A percentile compares a stretch with the other conserved stretches of the same genome.
Evolutionary conservation across 2,797 vertebrate species (phyloP).

Genomic region (Neomorphus geoffroyi): DNA sequence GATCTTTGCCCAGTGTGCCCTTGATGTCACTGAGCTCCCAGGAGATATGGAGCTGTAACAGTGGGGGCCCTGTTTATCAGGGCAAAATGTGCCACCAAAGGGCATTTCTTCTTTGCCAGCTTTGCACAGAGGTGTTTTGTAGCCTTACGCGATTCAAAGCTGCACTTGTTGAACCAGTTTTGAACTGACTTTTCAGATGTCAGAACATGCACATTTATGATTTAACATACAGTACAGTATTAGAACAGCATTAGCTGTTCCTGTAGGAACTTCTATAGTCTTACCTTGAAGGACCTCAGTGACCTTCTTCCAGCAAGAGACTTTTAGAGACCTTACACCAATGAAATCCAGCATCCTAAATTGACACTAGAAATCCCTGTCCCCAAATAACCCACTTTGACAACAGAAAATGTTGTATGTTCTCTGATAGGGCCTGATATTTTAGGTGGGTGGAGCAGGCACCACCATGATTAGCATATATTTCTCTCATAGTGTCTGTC

Average conservation of each 20-base stretch:
- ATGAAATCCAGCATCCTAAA: neutral
- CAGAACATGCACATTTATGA: neutral
- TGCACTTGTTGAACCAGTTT: constrained; percentile 1
- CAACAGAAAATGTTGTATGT: neutral
- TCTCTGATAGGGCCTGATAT: neutral
- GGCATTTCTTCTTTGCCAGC: neutral
- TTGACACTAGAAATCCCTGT: neutral
- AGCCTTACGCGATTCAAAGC: neutral
- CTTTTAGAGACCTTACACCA: neutral
- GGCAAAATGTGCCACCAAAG: neutral
- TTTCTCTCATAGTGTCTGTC: neutral
- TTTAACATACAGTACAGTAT: neutral
- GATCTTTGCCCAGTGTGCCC: neutral
- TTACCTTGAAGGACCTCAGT: neutral
- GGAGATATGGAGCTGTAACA: neutral
- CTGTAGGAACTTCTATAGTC: neutral
- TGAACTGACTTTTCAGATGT: neutral
- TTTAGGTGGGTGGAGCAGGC: neutral
- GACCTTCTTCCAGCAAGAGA: neutral
- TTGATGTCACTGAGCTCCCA: neutral
- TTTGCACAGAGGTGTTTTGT: neutral
- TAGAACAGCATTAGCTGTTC: neutral
- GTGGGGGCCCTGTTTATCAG: neutral
- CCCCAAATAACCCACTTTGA: neutral
- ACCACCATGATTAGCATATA: neutral